Percentiles rank a stretch among this genome's conserved stretches.
phyloP scores from a whole-genome alignment of 2,113 vertebrate species.

The Neotragus moschatus region DNA sequence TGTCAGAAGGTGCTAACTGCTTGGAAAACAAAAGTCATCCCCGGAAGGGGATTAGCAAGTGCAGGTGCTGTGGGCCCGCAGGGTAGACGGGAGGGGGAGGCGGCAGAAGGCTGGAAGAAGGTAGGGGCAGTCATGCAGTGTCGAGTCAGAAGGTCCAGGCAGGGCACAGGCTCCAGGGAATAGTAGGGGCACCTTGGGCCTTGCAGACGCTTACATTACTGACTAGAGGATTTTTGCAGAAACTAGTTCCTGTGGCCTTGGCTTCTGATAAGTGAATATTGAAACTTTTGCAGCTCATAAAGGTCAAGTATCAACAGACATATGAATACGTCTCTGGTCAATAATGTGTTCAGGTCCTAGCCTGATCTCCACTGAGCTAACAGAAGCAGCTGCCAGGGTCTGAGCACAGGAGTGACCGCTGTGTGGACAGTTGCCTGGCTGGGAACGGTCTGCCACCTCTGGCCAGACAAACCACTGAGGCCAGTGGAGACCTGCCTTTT shows the following conservation, averaged over 20 bases:
- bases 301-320: not conserved
- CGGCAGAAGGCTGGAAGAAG: not conserved
- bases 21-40: too few species aligned
- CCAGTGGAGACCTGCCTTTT: not conserved
- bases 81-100: not conserved
- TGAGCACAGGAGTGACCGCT: not conserved
- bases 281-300: not conserved
- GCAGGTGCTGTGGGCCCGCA: not conserved
- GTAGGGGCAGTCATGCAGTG: not conserved
- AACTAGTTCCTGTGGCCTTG: not conserved
- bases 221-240: not conserved
- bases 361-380: not conserved
- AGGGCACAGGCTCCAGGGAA: not conserved
- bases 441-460: not conserved
- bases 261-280: not conserved
- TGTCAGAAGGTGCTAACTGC: not conserved
- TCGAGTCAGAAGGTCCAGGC: not conserved
- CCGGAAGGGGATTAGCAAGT: not conserved
- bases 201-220: not conserved
- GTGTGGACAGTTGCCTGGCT: not conserved
- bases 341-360: not conserved
- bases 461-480: not conserved
- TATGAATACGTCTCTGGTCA: not conserved
- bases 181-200: not conserved
- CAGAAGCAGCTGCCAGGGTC: not conserved